Percentiles rank a stretch among this genome's conserved stretches.
Evolutionary conservation across 1,140 invertebrate species (phyloP).

Genomic region (Drosophila prosaltans): DNA sequence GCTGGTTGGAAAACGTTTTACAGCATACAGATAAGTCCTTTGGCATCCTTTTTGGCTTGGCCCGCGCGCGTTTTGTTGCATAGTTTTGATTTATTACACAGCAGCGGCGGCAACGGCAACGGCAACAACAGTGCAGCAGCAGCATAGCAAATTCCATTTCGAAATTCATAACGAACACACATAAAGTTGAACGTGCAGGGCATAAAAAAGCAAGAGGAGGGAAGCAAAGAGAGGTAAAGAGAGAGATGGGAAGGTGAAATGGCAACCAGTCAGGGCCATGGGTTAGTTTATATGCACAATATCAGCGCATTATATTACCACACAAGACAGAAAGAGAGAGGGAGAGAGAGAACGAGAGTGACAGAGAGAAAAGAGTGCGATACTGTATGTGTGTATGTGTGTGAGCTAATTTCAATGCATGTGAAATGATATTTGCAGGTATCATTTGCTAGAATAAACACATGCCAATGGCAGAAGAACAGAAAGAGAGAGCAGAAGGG

Average conservation of each 20-base stretch:
- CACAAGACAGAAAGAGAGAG: slow-evolving; percentile 24
- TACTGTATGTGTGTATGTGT: background rate
- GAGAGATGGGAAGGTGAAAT: background rate
- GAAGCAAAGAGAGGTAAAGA: slow-evolving; percentile 25
- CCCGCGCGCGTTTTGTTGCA: slow-evolving; percentile 73
- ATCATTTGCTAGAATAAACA: slow-evolving; percentile 18
- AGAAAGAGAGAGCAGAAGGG: background rate
- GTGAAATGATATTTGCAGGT: slow-evolving; percentile 13
- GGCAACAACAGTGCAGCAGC: slow-evolving; percentile 38
- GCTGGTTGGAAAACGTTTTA: slow-evolving; percentile 65
- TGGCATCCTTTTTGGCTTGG: slow-evolving; percentile 71
- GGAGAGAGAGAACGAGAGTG: background rate
- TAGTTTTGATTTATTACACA: slow-evolving; percentile 79
- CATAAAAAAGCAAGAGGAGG: slow-evolving; percentile 44
- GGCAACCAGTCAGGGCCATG: slow-evolving; percentile 6
- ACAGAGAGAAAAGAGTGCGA: background rate
- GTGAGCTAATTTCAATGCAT: slow-evolving; percentile 50
- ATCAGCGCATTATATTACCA: slow-evolving; percentile 57
- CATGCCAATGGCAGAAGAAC: slow-evolving; percentile 4
- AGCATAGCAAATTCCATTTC: slow-evolving; percentile 69
- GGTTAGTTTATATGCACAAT: slow-evolving; percentile 65
- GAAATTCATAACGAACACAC: slow-evolving; percentile 73
- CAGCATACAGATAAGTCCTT: slow-evolving; percentile 72
- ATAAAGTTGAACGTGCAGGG: slow-evolving; percentile 45
- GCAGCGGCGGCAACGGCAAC: slow-evolving; percentile 21